Conservation (phyloP, 1,140 invertebrate species). For the Panagrolaimus sp. region DNA sequence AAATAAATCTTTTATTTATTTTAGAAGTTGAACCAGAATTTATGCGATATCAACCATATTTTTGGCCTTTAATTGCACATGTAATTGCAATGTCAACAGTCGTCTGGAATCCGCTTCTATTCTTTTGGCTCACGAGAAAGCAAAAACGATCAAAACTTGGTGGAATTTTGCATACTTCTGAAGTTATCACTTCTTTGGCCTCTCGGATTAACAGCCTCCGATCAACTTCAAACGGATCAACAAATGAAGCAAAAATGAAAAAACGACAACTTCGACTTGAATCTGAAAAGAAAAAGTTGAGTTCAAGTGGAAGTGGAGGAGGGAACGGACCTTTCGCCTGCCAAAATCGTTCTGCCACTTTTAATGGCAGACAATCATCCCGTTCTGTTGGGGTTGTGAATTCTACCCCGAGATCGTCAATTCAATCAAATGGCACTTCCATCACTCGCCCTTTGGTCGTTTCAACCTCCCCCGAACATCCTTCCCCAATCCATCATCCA, state of each 20-base stretch:
- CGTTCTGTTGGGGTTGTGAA: neutral
- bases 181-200: constrained; percentile 50
- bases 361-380: neutral
- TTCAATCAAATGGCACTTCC: neutral
- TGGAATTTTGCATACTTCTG: constrained; percentile 51
- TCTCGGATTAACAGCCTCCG: constrained; percentile 44
- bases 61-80: constrained; percentile 55
- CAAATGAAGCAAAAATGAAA: constrained; percentile 19
- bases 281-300: neutral
- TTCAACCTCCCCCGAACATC: neutral
- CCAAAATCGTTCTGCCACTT: neutral
- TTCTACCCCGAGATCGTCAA: no score
- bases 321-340: neutral
- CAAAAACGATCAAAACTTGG: constrained; percentile 49
- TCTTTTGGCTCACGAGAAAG: constrained; percentile 58
- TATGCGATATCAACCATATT: constrained; percentile 52
- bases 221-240: constrained; percentile 29
- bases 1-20: constrained; percentile 27
- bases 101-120: constrained; percentile 57
- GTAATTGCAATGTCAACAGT: constrained; percentile 57
- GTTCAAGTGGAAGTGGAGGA: neutral
- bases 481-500: neutral
- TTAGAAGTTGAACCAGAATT: constrained; percentile 50
- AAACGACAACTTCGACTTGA: neutral
- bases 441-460: neutral